Evolutionary conservation across 2,113 vertebrate species (phyloP), one percentile per base, ranked within the genome.

Genomic region (Pluvianellus socialis): DNA sequence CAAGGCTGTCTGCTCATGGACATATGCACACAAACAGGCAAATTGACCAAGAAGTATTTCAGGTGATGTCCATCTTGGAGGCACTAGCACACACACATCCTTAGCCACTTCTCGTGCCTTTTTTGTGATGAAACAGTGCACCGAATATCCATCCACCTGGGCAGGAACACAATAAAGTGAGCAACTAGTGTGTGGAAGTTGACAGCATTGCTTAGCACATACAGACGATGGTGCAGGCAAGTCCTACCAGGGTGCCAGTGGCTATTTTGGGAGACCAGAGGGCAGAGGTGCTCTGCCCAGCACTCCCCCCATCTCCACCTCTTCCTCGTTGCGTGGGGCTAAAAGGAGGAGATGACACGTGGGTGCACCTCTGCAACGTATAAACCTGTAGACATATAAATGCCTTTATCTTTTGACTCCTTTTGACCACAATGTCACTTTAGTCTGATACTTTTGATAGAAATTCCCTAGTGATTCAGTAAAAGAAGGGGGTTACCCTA

Each of bases 101-200:
- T 63, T 12, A 45, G 11, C 33, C 75, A 30, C 33, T 45, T 44
- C n/a, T n/a, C 61, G 19, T 19, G 26, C 1, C 8, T 52, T 44
- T 67, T 40, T 55, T 33, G 52, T 38, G 14, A 15, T 17, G 17
- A 56, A 82, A 45, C 4, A 20, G 18, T 38, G 20, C 44, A 23
- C 4, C 32, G 32, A 62, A 23, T 40, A 62, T 53, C 32, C 47
- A 62, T 53, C 32, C 47, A 70, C 0, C 32, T 50, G 58, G 71
- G 6, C 44, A 30, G 21, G 49, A 52, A 24, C 27, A 35, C 28
- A 61, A 21, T 9, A 40, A 72, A 79, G 21, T 0, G 0, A 88
- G 44, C 0, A 14, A 75, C 12, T 9, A 10, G 61, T 4, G 7
- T 0, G 0, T 71, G 22, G 26, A 71, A 55, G 52, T 6, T 24